Percentiles rank a stretch among this genome's conserved stretches.
phyloP scores from a whole-genome alignment of 2,888 invertebrate species.

The Andrena camellia region DNA sequence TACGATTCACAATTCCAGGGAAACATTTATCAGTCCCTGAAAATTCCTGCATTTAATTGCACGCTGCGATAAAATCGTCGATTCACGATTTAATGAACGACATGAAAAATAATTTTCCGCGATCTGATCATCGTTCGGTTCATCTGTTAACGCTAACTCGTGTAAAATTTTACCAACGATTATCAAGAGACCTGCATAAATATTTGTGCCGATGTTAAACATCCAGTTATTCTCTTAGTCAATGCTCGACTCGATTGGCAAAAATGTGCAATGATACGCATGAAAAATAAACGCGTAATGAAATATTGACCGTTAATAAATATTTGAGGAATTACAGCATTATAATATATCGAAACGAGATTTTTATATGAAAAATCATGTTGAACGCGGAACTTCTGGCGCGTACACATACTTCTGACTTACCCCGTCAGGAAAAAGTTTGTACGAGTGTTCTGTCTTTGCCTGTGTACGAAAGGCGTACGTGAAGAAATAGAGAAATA shows the following conservation, averaged over 20 bases:
- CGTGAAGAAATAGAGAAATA: constrained; percentile 46
- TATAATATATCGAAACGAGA: neutral
- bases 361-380: constrained; percentile 48
- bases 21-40: too few species aligned
- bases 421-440: constrained; percentile 18
- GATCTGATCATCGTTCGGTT: too few species aligned
- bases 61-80: too few species aligned
- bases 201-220: neutral
- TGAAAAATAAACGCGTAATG: neutral
- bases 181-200: neutral
- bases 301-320: constrained; percentile 21
- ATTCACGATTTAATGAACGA: too few species aligned
- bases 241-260: neutral
- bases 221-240: neutral
- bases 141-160: too few species aligned
- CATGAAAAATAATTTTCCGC: too few species aligned
- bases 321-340: constrained; percentile 12
- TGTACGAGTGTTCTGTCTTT: constrained; percentile 28
- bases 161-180: neutral
- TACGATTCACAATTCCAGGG: too few species aligned
- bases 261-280: too few species aligned
- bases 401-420: constrained; percentile 8
- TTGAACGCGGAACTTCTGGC: constrained; percentile 50
- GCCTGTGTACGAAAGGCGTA: constrained; percentile 26
- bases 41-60: too few species aligned